phyloP scores from a whole-genome alignment of 2,888 invertebrate genomes.

The Idaea aversata region DNA sequence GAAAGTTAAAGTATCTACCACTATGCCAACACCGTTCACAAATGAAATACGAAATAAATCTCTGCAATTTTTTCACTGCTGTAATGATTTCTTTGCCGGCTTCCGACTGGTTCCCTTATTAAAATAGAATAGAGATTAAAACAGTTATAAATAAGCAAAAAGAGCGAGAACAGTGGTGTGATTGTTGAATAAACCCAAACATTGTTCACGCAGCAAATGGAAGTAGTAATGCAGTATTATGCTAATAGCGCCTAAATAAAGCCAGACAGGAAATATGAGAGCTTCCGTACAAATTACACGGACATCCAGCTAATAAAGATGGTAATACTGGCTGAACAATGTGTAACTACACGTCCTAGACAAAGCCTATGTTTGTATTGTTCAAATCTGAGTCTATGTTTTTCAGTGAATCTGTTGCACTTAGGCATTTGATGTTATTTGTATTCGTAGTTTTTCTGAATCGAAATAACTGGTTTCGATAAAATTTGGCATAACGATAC shows the following conservation, averaged over 20 bases:
- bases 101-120: no score
- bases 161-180: neutral
- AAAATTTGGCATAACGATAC: no score
- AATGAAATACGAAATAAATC: no score
- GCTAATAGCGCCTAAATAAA: constrained; percentile 69
- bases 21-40: no score
- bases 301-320: constrained; percentile 63
- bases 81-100: no score
- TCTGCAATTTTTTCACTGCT: no score
- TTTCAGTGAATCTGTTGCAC: no score
- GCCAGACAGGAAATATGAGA: constrained; percentile 62
- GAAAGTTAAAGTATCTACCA: no score
- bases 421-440: no score
- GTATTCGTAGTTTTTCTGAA: no score
- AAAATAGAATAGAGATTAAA: neutral
- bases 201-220: neutral
- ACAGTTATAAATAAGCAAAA: neutral
- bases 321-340: constrained; percentile 60
- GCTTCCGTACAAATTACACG: constrained; percentile 61
- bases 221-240: constrained; percentile 56
- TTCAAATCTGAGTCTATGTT: neutral
- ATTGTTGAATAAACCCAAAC: neutral
- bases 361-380: neutral
- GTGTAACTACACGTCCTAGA: constrained; percentile 33
- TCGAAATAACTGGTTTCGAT: no score